Percentiles rank a stretch among this genome's conserved stretches.
These are phyloP conservation scores for Conistra vaccinii DNA, from an alignment of 2,888 invertebrate species.

Conservation along the genomic window DNA sequence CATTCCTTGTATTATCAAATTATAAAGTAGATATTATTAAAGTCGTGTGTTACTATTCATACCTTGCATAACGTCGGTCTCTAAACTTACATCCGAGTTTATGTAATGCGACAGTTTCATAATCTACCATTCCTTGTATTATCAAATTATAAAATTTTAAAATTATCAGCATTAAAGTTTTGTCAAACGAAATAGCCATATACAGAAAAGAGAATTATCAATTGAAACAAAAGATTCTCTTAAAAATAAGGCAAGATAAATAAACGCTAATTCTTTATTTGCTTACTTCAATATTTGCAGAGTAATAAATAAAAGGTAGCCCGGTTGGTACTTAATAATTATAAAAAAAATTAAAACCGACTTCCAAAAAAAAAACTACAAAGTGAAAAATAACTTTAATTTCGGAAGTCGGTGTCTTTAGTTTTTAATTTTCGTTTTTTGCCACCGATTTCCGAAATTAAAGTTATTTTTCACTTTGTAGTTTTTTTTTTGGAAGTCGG, in stretches of 20 bases:
- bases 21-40: neutral
- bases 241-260: neutral
- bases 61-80: neutral
- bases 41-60: neutral
- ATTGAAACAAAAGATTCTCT: neutral
- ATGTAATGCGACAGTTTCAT: neutral
- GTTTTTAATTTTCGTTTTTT: no score
- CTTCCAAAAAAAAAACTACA: no score
- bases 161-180: neutral
- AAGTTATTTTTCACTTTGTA: no score
- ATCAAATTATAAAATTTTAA: no score
- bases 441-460: no score
- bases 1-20: neutral
- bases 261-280: no score
- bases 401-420: no score
- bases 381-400: no score
- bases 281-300: neutral
- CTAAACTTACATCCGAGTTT: neutral
- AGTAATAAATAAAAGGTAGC: conserved; percentile 25
- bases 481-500: no score
- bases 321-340: neutral
- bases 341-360: no score
- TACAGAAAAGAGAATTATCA: neutral
- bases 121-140: no score
- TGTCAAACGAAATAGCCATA: neutral